Conservation (phyloP, 2,797 vertebrate species). For the Chanos chanos region DNA sequence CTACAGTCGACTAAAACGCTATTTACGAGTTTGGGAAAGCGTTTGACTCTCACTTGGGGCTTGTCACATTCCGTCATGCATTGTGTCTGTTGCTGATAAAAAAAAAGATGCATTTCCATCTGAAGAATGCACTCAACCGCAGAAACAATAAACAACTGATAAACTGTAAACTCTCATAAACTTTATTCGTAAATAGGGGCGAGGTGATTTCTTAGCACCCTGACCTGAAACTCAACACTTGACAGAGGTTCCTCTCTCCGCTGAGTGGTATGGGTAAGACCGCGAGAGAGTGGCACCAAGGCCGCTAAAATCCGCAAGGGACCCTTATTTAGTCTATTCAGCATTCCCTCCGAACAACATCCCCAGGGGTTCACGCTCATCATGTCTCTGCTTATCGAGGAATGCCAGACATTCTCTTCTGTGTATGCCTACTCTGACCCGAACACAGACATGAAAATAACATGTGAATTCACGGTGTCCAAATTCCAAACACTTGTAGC, state of each 20-base stretch:
- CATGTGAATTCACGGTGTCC: slow-evolving; percentile 55
- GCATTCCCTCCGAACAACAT: slow-evolving; percentile 55
- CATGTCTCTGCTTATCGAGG: slow-evolving; percentile 59
- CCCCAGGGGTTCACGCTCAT: slow-evolving; percentile 41
- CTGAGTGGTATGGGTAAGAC: slow-evolving; percentile 26
- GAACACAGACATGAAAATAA: slow-evolving; percentile 50
- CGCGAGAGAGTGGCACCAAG: slow-evolving; percentile 43
- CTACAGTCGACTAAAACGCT: slow-evolving; percentile 19
- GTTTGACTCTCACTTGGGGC: slow-evolving; percentile 21
- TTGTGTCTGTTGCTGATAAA: slow-evolving; percentile 36
- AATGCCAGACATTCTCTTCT: slow-evolving; percentile 63
- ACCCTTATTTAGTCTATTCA: slow-evolving; percentile 64
- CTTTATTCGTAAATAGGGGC: slow-evolving; percentile 10
- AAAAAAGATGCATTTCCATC: slow-evolving; percentile 47
- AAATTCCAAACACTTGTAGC: slow-evolving; percentile 67
- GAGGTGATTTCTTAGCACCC: background rate
- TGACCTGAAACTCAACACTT: slow-evolving; percentile 6
- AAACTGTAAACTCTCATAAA: slow-evolving; percentile 15
- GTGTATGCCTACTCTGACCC: slow-evolving; percentile 56
- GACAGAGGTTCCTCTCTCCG: background rate
- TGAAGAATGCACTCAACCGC: slow-evolving; percentile 36
- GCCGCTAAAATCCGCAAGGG: slow-evolving; percentile 34
- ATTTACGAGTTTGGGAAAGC: slow-evolving; percentile 33
- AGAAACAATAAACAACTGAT: slow-evolving; percentile 45
- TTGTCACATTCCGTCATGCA: slow-evolving; percentile 7